Conservation (phyloP, 1,140 invertebrate genomes). For the Chionoecetes opilio region DNA sequence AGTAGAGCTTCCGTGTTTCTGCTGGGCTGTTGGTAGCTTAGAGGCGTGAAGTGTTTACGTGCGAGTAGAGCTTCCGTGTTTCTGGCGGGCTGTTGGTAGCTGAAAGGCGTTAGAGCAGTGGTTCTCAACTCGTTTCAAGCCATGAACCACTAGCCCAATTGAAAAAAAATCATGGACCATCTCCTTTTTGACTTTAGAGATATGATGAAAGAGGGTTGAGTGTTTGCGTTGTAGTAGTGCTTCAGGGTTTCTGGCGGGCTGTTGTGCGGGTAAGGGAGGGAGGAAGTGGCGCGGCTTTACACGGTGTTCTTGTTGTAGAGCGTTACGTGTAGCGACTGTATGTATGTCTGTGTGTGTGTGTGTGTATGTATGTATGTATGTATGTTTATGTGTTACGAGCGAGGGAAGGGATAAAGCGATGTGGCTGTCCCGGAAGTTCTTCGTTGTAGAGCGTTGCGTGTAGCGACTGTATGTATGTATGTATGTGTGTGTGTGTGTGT, state of each 20-base stretch:
- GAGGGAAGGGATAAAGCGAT: background rate
- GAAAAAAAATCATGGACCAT: too few relatives aligned
- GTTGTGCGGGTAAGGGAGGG: too few relatives aligned
- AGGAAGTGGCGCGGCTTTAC: background rate
- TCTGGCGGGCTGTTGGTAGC: too few relatives aligned
- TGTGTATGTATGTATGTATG: background rate
- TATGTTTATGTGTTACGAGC: background rate
- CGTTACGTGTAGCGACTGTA: background rate
- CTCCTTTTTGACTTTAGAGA: too few relatives aligned
- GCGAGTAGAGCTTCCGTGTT: too few relatives aligned
- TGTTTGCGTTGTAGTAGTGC: background rate
- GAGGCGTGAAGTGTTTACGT: too few relatives aligned
- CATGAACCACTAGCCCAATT: background rate
- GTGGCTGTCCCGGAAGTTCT: background rate
- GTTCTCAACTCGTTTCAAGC: too few relatives aligned
- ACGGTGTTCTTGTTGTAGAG: background rate
- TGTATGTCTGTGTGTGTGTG: background rate
- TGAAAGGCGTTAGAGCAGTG: too few relatives aligned
- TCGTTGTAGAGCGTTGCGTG: background rate
- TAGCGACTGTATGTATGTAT: background rate
- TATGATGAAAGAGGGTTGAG: too few relatives aligned
- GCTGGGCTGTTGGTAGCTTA: too few relatives aligned
- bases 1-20: too few relatives aligned
- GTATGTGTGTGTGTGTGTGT: background rate
- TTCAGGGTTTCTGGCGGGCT: background rate